phyloP scores from a whole-genome alignment of 2,888 invertebrate species.

The Platycnemis pennipes region DNA sequence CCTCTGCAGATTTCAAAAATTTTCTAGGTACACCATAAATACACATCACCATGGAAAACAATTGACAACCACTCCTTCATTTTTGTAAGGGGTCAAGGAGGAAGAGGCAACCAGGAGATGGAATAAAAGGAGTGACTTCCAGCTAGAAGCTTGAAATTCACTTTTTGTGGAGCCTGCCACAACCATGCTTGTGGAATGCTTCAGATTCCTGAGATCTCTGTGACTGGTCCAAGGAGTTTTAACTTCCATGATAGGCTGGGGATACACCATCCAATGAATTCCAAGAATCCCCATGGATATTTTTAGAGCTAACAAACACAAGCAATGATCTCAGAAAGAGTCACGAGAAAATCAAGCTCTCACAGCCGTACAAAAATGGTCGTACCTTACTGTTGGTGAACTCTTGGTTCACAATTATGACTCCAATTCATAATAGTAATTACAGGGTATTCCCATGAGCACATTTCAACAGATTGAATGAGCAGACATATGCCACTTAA shows the following conservation, averaged over 20 bases:
- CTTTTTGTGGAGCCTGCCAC: slow-evolving; percentile 60
- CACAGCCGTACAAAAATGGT: slow-evolving; percentile 64
- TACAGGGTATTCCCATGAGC: slow-evolving; percentile 51
- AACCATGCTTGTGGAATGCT: slow-evolving; percentile 60
- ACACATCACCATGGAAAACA: slow-evolving; percentile 65
- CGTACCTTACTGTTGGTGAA: slow-evolving; percentile 34
- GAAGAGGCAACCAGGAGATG: slow-evolving; percentile 54
- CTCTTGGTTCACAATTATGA: slow-evolving; percentile 28
- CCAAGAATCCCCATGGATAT: slow-evolving; percentile 12
- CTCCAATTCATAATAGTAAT: slow-evolving; percentile 24
- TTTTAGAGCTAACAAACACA: slow-evolving; percentile 45
- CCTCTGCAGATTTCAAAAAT: slow-evolving; percentile 60
- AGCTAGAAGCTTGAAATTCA: slow-evolving; percentile 51
- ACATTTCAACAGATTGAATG: slow-evolving; percentile 52
- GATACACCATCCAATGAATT: slow-evolving; percentile 9
- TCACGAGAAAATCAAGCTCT: slow-evolving; percentile 64
- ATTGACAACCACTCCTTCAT: slow-evolving; percentile 57
- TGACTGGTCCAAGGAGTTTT: slow-evolving; percentile 42
- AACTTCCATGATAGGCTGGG: slow-evolving; percentile 25
- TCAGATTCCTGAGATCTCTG: slow-evolving; percentile 65
- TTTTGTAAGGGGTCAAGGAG: slow-evolving; percentile 24
- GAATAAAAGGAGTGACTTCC: slow-evolving; percentile 58
- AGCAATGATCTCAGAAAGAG: slow-evolving; percentile 51
- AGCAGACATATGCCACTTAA: slow-evolving; percentile 66
- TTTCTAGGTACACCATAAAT: slow-evolving; percentile 64